Percentiles rank a stretch among this genome's conserved stretches.
These are phyloP conservation scores for Penelope pileata DNA, from an alignment of 2,113 vertebrate genomes.

Conservation along the genomic window DNA sequence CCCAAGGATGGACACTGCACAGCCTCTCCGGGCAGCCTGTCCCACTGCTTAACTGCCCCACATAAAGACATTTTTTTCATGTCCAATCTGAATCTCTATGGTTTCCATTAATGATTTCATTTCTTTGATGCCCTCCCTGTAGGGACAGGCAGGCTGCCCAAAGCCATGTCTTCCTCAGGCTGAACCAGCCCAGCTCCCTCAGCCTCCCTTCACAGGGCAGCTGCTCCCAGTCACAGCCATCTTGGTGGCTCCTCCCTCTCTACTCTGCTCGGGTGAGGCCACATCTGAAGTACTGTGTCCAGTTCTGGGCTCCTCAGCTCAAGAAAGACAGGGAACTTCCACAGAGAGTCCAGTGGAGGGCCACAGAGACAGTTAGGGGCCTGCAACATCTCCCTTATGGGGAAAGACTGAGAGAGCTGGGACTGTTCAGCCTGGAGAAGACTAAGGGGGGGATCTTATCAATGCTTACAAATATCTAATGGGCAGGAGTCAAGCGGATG, in stretches of 20 bases:
- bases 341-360: too few relatives aligned
- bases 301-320: too few relatives aligned
- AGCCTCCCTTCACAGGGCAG: not conserved
- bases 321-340: too few relatives aligned
- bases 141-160: not conserved
- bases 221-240: not conserved
- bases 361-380: too few relatives aligned
- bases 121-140: accelerated
- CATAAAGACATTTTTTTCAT: not conserved
- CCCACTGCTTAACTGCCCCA: not conserved
- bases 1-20: not conserved
- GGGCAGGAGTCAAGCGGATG: not conserved
- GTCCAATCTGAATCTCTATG: not conserved
- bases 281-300: too few relatives aligned
- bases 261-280: too few relatives aligned
- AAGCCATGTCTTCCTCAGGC: too few relatives aligned
- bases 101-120: not conserved
- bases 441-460: not conserved
- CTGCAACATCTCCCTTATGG: too few relatives aligned
- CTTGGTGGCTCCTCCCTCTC: not conserved
- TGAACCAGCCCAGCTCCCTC: not conserved
- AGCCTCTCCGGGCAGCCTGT: not conserved
- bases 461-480: too few relatives aligned
- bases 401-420: too few relatives aligned
- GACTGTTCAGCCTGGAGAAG: not conserved